Evolutionary conservation across 2,888 invertebrate species (phyloP), one percentile per base, ranked within the genome.

Genomic region (Coecobrya sp.): DNA sequence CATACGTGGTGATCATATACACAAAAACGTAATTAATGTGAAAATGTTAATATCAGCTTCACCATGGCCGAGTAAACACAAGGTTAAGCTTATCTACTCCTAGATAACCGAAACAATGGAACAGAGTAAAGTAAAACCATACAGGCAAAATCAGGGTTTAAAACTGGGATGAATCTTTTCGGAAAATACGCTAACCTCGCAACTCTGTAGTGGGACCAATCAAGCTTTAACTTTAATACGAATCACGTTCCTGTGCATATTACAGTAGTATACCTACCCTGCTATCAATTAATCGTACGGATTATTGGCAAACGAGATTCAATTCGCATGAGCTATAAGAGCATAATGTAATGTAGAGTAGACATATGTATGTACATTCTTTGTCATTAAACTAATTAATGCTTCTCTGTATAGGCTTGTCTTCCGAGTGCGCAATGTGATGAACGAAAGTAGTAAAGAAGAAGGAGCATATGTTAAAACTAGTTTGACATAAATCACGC

Each of bases 101-200:
- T 0, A 79, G 86, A 91, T 90, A 90, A 90, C n/a, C 73, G n/a
- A 86, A 91, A 86, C 86, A 86, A 91, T 86, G 68, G 79, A 81
- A 13, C 30, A 65, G 42, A 27, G 27, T 81, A 81, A 25, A 8
- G 27, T 42, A 19, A 22, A 22, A 10, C 11, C 13, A 13, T 27
- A 79, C 13, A 25, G 3, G 30, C 10, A 7, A 45, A 79, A 49
- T 16, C 36, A 19, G 10, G 36, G 36, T 30, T 82, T 59, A n/a
- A 55, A 59, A 49, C 16, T 52, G 10, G 22, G 19, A 49, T 52
- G 52, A 19, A 22, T 42, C 73, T 73, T 42, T 0, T 73, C n/a
- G n/a, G 36, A 16, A 70, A 76, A 70, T 70, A 36, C 16, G n/a
- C 70, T 4, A 70, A 5, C 8, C 25, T 68, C 59, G 27, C 5